Percentiles rank a stretch among this genome's conserved stretches.
These are phyloP conservation scores for Zaprionus lineosus DNA, from an alignment of 2,888 invertebrate species.

Conservation along the genomic window DNA sequence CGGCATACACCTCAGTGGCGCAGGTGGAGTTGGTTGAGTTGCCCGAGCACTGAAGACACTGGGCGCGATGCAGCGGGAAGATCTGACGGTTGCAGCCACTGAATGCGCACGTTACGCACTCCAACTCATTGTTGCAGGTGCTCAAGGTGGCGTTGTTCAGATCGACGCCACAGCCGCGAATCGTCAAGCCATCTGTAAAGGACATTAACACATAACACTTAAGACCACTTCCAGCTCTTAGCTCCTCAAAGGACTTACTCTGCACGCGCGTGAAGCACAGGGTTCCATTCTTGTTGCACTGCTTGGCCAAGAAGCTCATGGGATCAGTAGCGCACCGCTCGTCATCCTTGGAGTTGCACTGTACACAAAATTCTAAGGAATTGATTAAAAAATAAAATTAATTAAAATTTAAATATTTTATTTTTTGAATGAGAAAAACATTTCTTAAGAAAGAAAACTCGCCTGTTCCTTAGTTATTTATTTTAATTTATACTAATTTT, in stretches of 20 bases:
- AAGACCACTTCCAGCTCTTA: background rate
- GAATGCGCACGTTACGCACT: constrained; percentile 71
- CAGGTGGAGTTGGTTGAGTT: constrained; percentile 69
- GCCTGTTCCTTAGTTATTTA: too few relatives aligned
- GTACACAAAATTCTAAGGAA: constrained; percentile 76
- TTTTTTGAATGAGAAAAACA: too few relatives aligned
- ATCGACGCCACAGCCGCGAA: constrained; percentile 78
- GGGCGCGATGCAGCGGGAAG: constrained; percentile 76
- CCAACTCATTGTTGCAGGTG: constrained; percentile 76
- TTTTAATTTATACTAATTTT: too few relatives aligned
- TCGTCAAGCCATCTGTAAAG: constrained; percentile 72
- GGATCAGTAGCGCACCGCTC: constrained; percentile 78
- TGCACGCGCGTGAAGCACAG: constrained; percentile 73
- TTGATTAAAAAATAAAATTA: background rate
- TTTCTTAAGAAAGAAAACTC: too few relatives aligned
- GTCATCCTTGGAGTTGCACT: constrained; percentile 76
- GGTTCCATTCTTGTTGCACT: constrained; percentile 64
- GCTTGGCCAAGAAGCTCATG: constrained; percentile 67
- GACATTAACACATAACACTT: too few relatives aligned
- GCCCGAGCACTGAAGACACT: constrained; percentile 78
- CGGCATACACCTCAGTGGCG: constrained; percentile 64
- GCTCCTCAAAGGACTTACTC: constrained; percentile 51
- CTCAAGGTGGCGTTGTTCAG: constrained; percentile 67
- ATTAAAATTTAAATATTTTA: background rate
- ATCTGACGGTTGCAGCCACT: constrained; percentile 78